Base-by-base conservation (phyloP, 2,888 invertebrate species). In the Cacoxenus indagator region DNA sequence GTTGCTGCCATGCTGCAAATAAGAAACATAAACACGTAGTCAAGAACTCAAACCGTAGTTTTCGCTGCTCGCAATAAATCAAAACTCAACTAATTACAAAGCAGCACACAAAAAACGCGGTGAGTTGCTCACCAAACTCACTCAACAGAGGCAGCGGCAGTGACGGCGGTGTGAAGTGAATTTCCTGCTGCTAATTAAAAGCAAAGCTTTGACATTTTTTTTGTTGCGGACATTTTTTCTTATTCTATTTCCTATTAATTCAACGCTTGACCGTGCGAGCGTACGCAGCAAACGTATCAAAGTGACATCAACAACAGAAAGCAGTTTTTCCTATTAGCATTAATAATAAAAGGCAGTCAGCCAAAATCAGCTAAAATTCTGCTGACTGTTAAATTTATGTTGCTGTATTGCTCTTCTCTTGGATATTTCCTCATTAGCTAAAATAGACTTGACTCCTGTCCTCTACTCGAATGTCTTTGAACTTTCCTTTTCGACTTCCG, bases 31-130 rank as follows among this genome's bases (percentile, higher is more conserved):
- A 76, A 75, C 77, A 55, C 54, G 62, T 64, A 67, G 68, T 57
- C 68, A 75, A 75, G n/a, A n/a, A 69, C 37, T 37, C 37, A 1
- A 37, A 37, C 37, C 9, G 1, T 37, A 8, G 37, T 37, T 37
- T 17, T 68, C 72, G 69, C 17, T 69, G 51, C 64, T 43, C 72
- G 78, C 75, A 76, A 80, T 80, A 81, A 83, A 83, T 81, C 82
- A 83, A 83, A 81, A 83, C 82, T 81, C 82, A 79, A 77, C 83
- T 83, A 81, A 81, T 81, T 81, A 83, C 82, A 83, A 78, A 82
- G 82, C 70, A 31, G 31, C 31, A 31, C 31, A 31, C 76, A 76
- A 71, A 31, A 31, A 31, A 31, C 31, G 31, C 31, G 31, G 31
- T 31, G 31, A 31, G 31, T 70, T 73, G 71, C 74, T 74, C 69